Percentiles rank a stretch among this genome's conserved stretches.
phyloP scores from a whole-genome alignment of 2,113 vertebrate species.

The Ictalurus punctatus region DNA sequence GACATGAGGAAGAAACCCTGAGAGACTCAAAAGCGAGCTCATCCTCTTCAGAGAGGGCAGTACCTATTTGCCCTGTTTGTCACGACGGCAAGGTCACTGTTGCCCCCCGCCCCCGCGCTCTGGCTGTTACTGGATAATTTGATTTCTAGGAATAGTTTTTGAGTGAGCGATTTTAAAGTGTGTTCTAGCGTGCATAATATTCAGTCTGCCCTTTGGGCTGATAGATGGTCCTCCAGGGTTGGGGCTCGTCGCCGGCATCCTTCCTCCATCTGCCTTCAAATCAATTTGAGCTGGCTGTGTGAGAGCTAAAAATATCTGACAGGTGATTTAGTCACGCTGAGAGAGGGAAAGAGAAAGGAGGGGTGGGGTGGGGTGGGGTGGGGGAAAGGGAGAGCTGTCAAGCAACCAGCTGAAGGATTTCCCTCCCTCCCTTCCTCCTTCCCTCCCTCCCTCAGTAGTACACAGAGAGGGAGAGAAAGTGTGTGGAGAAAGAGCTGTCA shows the following conservation, averaged over 20 bases:
- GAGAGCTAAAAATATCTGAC: slow-evolving; percentile 80
- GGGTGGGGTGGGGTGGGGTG: background rate
- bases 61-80: background rate
- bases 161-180: background rate
- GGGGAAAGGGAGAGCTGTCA: slow-evolving; percentile 43
- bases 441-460: slow-evolving; percentile 13
- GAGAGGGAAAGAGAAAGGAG: background rate
- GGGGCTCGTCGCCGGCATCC: slow-evolving; percentile 47
- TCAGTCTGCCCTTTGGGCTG: slow-evolving; percentile 1
- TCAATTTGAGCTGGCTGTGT: slow-evolving; percentile 59
- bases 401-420: slow-evolving; percentile 46
- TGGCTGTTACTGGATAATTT: background rate
- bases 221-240: background rate
- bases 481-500: slow-evolving; percentile 64
- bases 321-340: slow-evolving; percentile 80
- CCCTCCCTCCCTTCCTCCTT: slow-evolving; percentile 36
- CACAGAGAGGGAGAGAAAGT: slow-evolving; percentile 43
- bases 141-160: background rate
- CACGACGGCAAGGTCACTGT: background rate
- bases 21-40: background rate
- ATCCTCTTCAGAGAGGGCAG: background rate
- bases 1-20: background rate
- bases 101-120: background rate
- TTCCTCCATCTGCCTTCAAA: slow-evolving; percentile 65
- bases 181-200: background rate